phyloP scores from a whole-genome alignment of 2,888 invertebrate species.

The Zygothrica quintamaculata region DNA sequence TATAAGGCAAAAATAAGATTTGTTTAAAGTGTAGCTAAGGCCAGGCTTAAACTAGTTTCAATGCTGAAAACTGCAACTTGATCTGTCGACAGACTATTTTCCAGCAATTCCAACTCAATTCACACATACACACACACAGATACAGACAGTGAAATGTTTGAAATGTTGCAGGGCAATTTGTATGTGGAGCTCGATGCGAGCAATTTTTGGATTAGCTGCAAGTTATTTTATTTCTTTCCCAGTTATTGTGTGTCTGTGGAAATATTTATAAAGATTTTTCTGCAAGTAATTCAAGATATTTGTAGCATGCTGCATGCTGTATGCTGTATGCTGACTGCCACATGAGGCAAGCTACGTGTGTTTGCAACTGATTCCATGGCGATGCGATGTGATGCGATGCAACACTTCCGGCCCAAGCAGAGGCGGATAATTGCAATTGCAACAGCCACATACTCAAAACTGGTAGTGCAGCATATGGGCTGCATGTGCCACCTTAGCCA shows the following conservation, averaged over 20 bases:
- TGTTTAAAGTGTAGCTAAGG: too few relatives aligned
- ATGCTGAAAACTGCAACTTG: not conserved
- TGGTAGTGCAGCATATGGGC: conserved; percentile 62
- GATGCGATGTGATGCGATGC: conserved; percentile 39
- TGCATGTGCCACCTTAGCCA: conserved; percentile 59
- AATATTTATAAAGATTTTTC: conserved; percentile 29
- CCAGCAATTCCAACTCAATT: conserved; percentile 31
- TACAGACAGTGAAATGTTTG: conserved; percentile 26
- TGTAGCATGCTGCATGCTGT: conserved; percentile 26
- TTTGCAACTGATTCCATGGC: conserved; percentile 20
- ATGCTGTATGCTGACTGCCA: too few relatives aligned
- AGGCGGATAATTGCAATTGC: conserved; percentile 22
- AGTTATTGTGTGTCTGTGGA: conserved; percentile 38
- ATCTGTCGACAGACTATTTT: conserved; percentile 5
- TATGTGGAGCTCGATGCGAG: conserved; percentile 49
- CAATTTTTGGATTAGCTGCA: conserved; percentile 24
- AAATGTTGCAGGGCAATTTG: conserved; percentile 54
- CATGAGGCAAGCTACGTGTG: conserved; percentile 44
- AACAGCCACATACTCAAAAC: conserved; percentile 22
- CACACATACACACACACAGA: conserved; percentile 6
- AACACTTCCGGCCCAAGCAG: conserved; percentile 56
- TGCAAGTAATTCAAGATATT: conserved; percentile 43
- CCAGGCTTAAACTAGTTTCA: not conserved
- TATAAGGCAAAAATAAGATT: too few relatives aligned
- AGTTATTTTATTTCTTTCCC: conserved; percentile 39